Base-by-base conservation (phyloP, 2,888 invertebrate species). In the Poecilobothrus nobilitatus region DNA sequence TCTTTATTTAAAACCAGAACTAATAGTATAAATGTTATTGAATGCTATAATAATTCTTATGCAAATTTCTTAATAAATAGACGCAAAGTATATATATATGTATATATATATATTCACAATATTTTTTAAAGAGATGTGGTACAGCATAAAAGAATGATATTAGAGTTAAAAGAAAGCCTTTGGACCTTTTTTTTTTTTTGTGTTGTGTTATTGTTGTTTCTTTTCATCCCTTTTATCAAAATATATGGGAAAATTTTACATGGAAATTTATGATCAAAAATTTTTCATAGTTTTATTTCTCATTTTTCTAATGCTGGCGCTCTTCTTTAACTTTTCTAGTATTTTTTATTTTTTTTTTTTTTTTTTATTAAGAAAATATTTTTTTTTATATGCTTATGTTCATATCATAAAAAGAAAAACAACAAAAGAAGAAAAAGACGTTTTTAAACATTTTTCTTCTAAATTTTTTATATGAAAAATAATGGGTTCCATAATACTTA, bases 181-280 rank as follows among this genome's bases (percentile, higher is more conserved):
- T 53, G 53, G 53, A 53, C 53, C 53, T 53, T 18, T 53, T 53
- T 41, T 15, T 41, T 15, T 8, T 41, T 41, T 41, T 15, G 2
- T 27, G 5, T 27, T 27, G 5, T 27, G 5, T 27, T 27, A 5
- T 27, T 27, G 5, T 27, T 27, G 27, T 27, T 27, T 27, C 27
- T 41, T 41, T 41, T 53, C 6, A 53, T 53, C 15, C 53, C 15
- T 53, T 53, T 53, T 53, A 53, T 53, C 53, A 53, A 53, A 53
- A 53, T 53, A 53, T 53, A 53, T 53, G 53, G 27, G 53, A 53
- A 53, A 53, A 12, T 53, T 53, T 53, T 53, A 53, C 53, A 53
- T 53, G 53, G 53, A 53, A 53, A 53, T 53, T 53, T 53, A 53
- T 53, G 53, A 53, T 53, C 53, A 12, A 18, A 53, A 53, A 53